phyloP scores from a whole-genome alignment of 2,888 invertebrate genomes.

The Dolichopus griseipennis region DNA sequence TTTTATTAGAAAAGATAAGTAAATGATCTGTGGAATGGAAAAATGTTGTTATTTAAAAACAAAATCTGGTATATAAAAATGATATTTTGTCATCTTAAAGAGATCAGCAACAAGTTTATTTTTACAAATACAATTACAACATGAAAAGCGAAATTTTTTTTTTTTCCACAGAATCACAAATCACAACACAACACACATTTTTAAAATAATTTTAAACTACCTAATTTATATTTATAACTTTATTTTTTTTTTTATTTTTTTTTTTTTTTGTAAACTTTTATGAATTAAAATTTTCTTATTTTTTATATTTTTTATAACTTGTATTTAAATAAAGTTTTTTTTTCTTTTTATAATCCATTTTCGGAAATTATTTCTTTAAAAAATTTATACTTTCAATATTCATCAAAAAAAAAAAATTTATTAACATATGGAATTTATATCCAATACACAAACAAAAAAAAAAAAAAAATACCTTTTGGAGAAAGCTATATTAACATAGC shows the following conservation, averaged over 20 bases:
- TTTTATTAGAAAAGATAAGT: neutral
- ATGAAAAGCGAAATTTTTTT: slow-evolving; percentile 2
- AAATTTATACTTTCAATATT: neutral
- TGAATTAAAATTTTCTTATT: neutral
- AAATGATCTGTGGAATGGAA: neutral
- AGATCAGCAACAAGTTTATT: slow-evolving; percentile 1
- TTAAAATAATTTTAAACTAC: neutral
- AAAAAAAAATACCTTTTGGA: neutral
- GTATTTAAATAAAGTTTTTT: neutral
- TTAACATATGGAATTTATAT: neutral
- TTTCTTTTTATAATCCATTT: neutral
- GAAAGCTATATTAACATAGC: slow-evolving; percentile 3
- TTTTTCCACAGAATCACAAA: neutral
- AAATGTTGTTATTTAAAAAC: neutral
- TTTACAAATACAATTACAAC: slow-evolving; percentile 1
- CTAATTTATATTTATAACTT: neutral
- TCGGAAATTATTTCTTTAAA: neutral
- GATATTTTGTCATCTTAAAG: slow-evolving; percentile 1
- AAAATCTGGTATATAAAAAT: neutral
- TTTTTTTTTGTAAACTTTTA: neutral
- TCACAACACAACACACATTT: neutral
- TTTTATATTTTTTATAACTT: neutral
- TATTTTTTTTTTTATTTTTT: neutral
- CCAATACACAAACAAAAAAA: neutral
- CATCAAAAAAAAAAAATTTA: neutral